Percentiles rank a stretch among this genome's conserved stretches.
Evolutionary conservation across 2,888 invertebrate species (phyloP).

Genomic region (Drosophila eohydei): DNA sequence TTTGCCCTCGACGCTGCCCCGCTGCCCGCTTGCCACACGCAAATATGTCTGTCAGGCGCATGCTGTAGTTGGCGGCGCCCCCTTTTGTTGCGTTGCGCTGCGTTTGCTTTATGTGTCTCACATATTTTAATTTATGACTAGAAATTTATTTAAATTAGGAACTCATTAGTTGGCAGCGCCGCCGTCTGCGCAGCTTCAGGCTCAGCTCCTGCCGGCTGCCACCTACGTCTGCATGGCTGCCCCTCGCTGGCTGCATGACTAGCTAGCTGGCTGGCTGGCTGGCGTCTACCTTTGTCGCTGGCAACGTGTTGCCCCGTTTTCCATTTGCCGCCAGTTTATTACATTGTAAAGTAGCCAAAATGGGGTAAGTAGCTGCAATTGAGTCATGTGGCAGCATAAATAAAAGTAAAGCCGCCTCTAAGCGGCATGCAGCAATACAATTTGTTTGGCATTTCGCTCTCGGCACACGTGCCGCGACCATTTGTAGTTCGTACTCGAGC

Average conservation of each 20-base stretch:
- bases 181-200: slow-evolving; percentile 25
- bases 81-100: slow-evolving; percentile 20
- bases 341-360: slow-evolving; percentile 71
- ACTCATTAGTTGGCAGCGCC: slow-evolving; percentile 76
- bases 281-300: slow-evolving; percentile 55
- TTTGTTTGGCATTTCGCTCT: slow-evolving; percentile 29
- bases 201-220: background rate
- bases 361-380: slow-evolving; percentile 74
- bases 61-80: slow-evolving; percentile 29
- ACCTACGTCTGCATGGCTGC: slow-evolving; percentile 4
- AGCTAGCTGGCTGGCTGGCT: background rate
- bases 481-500: slow-evolving; percentile 43
- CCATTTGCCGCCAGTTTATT: slow-evolving; percentile 62
- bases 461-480: slow-evolving; percentile 41
- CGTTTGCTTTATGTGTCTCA: slow-evolving; percentile 65
- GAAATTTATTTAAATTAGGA: slow-evolving; percentile 81
- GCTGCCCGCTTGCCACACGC: background rate
- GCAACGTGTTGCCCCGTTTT: slow-evolving; percentile 10
- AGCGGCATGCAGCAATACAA: slow-evolving; percentile 26
- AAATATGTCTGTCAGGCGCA: slow-evolving; percentile 24
- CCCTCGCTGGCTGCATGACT: background rate
- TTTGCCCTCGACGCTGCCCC: background rate
- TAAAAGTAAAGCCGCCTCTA: slow-evolving; percentile 22
- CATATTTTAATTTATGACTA: slow-evolving; percentile 77
- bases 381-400: slow-evolving; percentile 75